Evolutionary conservation across 1,140 invertebrate genomes (phyloP).

Genomic region (Ptiloglossa arizonensis): DNA sequence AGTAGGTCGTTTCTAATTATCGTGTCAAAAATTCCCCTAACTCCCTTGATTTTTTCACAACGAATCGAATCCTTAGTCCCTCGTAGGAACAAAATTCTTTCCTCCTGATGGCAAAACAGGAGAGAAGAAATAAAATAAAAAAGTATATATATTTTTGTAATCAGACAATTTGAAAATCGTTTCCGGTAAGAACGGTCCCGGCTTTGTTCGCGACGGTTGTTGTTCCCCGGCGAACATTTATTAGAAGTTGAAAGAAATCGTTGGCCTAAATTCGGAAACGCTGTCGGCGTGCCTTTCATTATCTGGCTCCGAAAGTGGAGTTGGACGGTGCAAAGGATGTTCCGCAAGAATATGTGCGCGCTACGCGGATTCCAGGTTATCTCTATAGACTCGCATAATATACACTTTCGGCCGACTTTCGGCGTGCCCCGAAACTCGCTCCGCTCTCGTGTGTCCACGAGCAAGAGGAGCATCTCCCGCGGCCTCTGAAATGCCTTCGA

Average conservation of each 20-base stretch:
- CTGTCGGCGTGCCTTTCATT: conserved; percentile 41
- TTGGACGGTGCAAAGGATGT: conserved; percentile 17
- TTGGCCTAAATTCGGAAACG: conserved; percentile 36
- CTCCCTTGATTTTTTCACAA: too few species aligned
- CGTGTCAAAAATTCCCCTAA: too few species aligned
- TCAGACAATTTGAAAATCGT: conserved; percentile 19
- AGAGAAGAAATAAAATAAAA: too few species aligned
- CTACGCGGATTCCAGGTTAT: conserved; percentile 39
- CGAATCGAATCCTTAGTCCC: too few species aligned
- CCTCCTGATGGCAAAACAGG: too few species aligned
- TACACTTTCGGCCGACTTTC: conserved; percentile 40
- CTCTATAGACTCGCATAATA: conserved; percentile 34
- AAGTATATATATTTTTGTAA: conserved; percentile 4
- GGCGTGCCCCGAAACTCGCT: neutral
- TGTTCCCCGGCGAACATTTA: conserved; percentile 14
- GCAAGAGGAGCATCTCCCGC: neutral
- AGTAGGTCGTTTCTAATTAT: too few species aligned
- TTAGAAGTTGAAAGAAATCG: conserved; percentile 38
- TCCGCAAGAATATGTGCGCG: conserved; percentile 14
- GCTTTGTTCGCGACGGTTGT: conserved; percentile 11
- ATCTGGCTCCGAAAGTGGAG: neutral
- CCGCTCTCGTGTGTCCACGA: neutral
- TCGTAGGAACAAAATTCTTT: too few species aligned
- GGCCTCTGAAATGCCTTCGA: conserved; percentile 40
- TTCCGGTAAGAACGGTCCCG: neutral